Base-by-base conservation (phyloP, 2,113 vertebrate genomes). In the Dromas ardeola region DNA sequence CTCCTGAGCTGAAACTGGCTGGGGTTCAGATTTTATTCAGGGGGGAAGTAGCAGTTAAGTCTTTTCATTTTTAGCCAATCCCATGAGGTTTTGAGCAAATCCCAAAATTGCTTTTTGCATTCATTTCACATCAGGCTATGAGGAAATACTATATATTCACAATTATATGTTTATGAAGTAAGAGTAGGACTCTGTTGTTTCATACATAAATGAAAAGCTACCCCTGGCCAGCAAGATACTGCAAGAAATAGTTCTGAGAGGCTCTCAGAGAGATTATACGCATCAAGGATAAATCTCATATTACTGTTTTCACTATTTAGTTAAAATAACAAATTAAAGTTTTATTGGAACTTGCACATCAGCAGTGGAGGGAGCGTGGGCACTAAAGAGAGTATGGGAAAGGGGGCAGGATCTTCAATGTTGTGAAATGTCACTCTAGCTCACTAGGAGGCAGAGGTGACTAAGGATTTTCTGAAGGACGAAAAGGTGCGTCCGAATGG, bases 171-270 rank as follows among this genome's bases (percentile, higher is more conserved):
- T 53, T 77, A 10, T 10, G 7, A 62, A 45, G 13, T 34, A 63
- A 59, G 11, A 71, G 18, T 3, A 81, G 4, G 40, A 79, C 15
- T 38, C 22, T 21, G 5, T 30, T 87, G 30, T 66, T 66, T 45
- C 45, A 49, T 16, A 36, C 1, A 14, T 49, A 70, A 81, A 90
- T 53, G 18, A 81, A 93, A 93, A 81, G 27, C 17, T 90, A 22
- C 6, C 2, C 15, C 11, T 0, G 2, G 22, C 5, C n/a, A 76
- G 32, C 8, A 12, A 65, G 29, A 76, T 12, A 58, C 20, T 9
- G 7, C 21, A 77, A 65, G 29, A 71, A 77, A 32, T 47, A 86
- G 34, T 77, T 76, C 34, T 34, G 25, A 77, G 34, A 71, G 62
- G 49, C 17, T 63, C 21, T 70, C 56, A 40, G 15, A 55, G 21